Evolutionary conservation across 2,797 vertebrate species (phyloP).

Genomic region (Sphenodon punctatus): DNA sequence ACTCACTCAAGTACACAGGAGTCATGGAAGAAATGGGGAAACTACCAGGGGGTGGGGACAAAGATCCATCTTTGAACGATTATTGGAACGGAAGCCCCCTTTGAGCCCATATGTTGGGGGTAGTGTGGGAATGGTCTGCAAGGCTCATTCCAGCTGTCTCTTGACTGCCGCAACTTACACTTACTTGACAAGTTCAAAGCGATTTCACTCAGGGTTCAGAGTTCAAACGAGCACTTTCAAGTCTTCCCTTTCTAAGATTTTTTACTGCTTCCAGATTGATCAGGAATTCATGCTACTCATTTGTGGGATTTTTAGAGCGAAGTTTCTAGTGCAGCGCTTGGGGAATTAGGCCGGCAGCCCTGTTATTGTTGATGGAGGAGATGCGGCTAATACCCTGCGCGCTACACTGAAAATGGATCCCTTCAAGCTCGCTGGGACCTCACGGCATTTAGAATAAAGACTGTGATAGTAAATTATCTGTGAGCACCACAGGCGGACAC

Average conservation of each 20-base stretch:
- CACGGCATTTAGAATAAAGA: background rate
- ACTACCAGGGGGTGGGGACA: background rate
- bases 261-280: constrained; percentile 76
- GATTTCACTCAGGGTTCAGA: constrained; percentile 60
- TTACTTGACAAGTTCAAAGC: constrained; percentile 76
- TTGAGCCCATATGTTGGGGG: background rate
- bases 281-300: constrained; percentile 25
- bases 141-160: constrained; percentile 73
- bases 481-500: background rate
- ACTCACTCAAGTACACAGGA: background rate
- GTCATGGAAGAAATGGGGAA: background rate
- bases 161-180: constrained; percentile 68
- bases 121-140: background rate
- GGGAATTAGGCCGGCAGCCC: background rate
- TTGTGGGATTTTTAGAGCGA: background rate
- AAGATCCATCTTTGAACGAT: background rate
- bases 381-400: background rate
- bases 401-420: background rate
- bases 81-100: background rate
- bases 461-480: background rate
- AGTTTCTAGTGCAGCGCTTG: background rate
- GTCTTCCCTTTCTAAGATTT: constrained; percentile 71
- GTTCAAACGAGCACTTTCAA: constrained; percentile 71
- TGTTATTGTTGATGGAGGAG: background rate
- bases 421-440: background rate